These are phyloP conservation scores for Ceyx erithaca DNA, from an alignment of 2,797 vertebrate genomes.

Conservation along the genomic window DNA sequence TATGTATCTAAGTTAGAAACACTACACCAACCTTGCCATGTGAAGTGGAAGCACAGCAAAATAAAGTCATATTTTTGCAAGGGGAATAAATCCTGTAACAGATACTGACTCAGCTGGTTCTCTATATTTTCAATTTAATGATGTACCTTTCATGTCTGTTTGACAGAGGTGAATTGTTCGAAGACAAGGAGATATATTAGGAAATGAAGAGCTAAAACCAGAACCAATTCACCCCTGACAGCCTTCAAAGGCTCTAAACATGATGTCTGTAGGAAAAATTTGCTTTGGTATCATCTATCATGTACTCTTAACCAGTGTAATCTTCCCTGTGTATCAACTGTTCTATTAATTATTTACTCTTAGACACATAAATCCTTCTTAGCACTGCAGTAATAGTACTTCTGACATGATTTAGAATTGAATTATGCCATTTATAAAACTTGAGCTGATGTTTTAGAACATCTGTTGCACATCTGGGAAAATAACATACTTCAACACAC, in stretches of 20 bases:
- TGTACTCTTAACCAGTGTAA: constrained; percentile 2
- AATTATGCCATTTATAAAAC: constrained; percentile 29
- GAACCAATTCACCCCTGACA: constrained; percentile 8
- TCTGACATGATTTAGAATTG: constrained; percentile 15
- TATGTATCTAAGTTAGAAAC: neutral
- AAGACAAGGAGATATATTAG: constrained; percentile 29
- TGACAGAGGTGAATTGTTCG: constrained; percentile 54
- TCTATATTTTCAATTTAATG: neutral
- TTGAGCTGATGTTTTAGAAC: constrained; percentile 27
- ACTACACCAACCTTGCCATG: neutral
- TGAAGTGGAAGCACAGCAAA: neutral
- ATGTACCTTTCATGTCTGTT: neutral
- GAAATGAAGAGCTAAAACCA: constrained; percentile 43
- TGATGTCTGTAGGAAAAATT: constrained; percentile 18
- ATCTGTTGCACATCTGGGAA: constrained; percentile 9
- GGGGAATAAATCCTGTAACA: constrained; percentile 2
- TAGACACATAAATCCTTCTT: constrained; percentile 36
- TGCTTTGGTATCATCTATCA: constrained; percentile 2
- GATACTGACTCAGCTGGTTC: neutral
- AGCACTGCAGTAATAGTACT: neutral
- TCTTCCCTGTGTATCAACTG: constrained; percentile 9
- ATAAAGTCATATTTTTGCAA: neutral
- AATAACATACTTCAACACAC: neutral
- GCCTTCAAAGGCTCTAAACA: neutral
- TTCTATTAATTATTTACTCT: constrained; percentile 58